phyloP scores from a whole-genome alignment of 2,113 vertebrate species.

The Ursus arctos region DNA sequence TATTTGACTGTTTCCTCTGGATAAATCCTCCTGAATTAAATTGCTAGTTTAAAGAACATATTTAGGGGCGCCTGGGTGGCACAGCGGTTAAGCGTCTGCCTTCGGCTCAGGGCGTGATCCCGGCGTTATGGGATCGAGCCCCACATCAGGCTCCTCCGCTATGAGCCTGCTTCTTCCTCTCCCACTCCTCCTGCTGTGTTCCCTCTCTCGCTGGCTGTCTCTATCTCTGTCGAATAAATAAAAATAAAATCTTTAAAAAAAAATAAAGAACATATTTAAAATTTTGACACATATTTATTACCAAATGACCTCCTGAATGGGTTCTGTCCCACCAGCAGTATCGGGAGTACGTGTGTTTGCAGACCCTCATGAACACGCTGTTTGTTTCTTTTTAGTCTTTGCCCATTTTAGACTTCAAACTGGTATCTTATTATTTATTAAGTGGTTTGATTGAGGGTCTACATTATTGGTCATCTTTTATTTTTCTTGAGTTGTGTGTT shows the following conservation, averaged over 20 bases:
- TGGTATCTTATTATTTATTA: not conserved
- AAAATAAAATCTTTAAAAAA: too few relatives aligned
- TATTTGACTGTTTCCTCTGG: not conserved
- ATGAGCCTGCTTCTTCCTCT: too few relatives aligned
- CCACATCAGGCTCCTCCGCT: too few relatives aligned
- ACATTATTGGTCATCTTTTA: not conserved
- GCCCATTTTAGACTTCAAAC: not conserved
- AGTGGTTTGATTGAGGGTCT: not conserved
- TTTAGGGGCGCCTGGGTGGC: too few relatives aligned
- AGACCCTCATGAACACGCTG: not conserved
- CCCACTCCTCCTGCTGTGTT: too few relatives aligned
- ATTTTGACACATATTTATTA: not conserved
- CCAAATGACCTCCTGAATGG: too few relatives aligned
- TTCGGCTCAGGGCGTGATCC: too few relatives aligned
- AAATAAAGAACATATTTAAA: too few relatives aligned
- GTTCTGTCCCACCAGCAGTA: not conserved
- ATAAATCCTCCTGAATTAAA: not conserved
- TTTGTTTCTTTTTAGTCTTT: not conserved
- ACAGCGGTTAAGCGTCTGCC: too few relatives aligned
- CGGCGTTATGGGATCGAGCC: too few relatives aligned
- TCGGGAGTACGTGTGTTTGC: not conserved
- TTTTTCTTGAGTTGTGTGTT: not conserved
- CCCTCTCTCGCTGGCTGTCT: too few relatives aligned
- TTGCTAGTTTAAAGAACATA: not conserved
- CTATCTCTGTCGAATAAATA: too few relatives aligned